Percentiles rank a stretch among this genome's conserved stretches.
These are phyloP conservation scores for Ctenodactylus gundi DNA, from an alignment of 2,113 vertebrate species.

Conservation along the genomic window DNA sequence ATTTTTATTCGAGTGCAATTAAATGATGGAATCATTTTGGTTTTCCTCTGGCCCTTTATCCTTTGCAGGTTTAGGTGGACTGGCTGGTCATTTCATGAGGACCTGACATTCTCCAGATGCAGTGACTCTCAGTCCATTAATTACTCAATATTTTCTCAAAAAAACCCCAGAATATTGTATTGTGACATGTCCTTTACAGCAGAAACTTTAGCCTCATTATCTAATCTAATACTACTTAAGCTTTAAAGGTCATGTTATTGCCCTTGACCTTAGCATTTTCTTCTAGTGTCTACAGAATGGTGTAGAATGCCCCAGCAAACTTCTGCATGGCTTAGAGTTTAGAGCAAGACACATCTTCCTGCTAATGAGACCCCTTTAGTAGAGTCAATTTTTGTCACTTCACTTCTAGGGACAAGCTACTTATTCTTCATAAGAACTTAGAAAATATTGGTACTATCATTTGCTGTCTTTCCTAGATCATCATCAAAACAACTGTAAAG, in stretches of 20 bases:
- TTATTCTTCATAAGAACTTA: conserved; percentile 83
- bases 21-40: not conserved
- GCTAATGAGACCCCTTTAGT: conserved; percentile 87
- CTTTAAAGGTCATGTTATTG: conserved; percentile 89
- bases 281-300: conserved; percentile 87
- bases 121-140: conserved; percentile 90
- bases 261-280: conserved; percentile 90
- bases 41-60: not conserved
- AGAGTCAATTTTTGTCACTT: conserved; percentile 90
- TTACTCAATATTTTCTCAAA: conserved; percentile 91
- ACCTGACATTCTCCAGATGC: conserved; percentile 90
- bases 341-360: conserved; percentile 91
- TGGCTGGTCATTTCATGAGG: not conserved
- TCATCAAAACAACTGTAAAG: conserved; percentile 91
- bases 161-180: conserved; percentile 87
- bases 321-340: conserved; percentile 93
- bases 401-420: conserved; percentile 87
- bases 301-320: conserved; percentile 91
- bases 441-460: conserved; percentile 92
- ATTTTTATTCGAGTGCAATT: not conserved
- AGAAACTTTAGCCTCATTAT: conserved; percentile 90
- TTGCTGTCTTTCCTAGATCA: conserved; percentile 89
- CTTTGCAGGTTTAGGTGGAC: not conserved
- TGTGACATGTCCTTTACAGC: conserved; percentile 90
- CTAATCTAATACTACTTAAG: conserved; percentile 89